A percentile compares a stretch with the other conserved stretches of the same genome.
Evolutionary conservation across 2,797 vertebrate genomes (phyloP).

Genomic region (Amblyopsis hoosieri): DNA sequence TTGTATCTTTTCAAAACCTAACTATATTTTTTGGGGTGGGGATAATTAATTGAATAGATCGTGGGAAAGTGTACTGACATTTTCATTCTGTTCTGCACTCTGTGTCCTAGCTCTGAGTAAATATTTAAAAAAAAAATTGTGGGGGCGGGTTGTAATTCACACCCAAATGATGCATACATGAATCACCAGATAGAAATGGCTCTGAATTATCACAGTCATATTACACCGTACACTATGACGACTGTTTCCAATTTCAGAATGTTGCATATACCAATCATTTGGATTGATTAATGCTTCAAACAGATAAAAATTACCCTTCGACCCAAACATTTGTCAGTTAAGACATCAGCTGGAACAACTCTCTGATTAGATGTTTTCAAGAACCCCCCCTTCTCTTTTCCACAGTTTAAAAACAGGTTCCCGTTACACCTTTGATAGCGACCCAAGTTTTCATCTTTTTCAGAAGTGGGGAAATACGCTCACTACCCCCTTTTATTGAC

Average conservation of each 20-base stretch:
- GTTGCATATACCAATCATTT: no score
- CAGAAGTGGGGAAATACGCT: constrained; percentile 2
- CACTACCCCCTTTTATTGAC: constrained; percentile 1
- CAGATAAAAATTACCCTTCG: not conserved
- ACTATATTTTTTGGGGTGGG: constrained; percentile 20
- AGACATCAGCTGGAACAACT: not conserved
- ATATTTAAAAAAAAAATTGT: not conserved
- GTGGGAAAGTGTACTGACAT: constrained; percentile 51
- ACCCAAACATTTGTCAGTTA: not conserved
- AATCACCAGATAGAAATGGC: not conserved
- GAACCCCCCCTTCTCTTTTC: not conserved
- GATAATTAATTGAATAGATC: constrained; percentile 60
- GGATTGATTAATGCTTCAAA: no score
- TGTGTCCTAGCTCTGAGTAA: constrained; percentile 12
- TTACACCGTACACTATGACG: not conserved
- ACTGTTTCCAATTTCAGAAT: not conserved
- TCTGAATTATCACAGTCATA: not conserved
- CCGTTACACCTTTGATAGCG: constrained; percentile 9
- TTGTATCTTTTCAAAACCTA: constrained; percentile 26
- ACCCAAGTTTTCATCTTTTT: not conserved
- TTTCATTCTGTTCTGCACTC: constrained; percentile 38
- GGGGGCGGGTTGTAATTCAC: constrained; percentile 11
- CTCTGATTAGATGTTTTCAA: not conserved
- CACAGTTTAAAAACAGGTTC: not conserved
- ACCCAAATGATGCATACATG: constrained; percentile 1